Percentiles rank a stretch among this genome's conserved stretches.
Evolutionary conservation across 1,140 invertebrate species (phyloP).

Genomic region (Epicauta chinensis): DNA sequence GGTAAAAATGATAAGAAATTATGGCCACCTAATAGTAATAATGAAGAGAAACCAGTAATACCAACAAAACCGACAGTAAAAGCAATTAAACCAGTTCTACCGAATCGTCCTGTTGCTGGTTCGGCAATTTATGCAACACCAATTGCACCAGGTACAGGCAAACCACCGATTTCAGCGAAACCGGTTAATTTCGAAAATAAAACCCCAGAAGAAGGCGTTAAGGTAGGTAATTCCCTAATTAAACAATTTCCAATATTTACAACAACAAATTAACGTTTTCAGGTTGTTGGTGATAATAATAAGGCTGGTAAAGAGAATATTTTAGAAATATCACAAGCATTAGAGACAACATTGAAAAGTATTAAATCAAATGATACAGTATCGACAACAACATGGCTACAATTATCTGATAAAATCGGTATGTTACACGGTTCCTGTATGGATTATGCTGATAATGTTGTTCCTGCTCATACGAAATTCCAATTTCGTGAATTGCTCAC

Average conservation of each 20-base stretch:
- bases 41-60: constrained; percentile 64
- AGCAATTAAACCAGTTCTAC: constrained; percentile 47
- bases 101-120: constrained; percentile 32
- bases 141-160: constrained; percentile 40
- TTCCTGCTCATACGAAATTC: constrained; percentile 81
- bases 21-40: constrained; percentile 45
- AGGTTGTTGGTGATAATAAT: constrained; percentile 30
- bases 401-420: constrained; percentile 77
- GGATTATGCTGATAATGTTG: constrained; percentile 61
- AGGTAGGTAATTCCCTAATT: no score
- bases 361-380: constrained; percentile 53
- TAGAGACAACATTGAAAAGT: constrained; percentile 60
- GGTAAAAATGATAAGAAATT: constrained; percentile 47
- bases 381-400: constrained; percentile 65
- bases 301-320: constrained; percentile 55
- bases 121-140: constrained; percentile 62
- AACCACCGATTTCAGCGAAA: constrained; percentile 53
- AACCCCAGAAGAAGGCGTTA: constrained; percentile 45
- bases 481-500: constrained; percentile 81
- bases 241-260: no score
- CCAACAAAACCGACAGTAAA: constrained; percentile 59
- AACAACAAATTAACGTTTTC: constrained; percentile 4
- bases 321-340: constrained; percentile 59
- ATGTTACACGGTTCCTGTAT: constrained; percentile 70
- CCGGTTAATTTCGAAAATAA: constrained; percentile 48